phyloP scores from a whole-genome alignment of 2,113 vertebrate species.

The Ophiodon elongatus region DNA sequence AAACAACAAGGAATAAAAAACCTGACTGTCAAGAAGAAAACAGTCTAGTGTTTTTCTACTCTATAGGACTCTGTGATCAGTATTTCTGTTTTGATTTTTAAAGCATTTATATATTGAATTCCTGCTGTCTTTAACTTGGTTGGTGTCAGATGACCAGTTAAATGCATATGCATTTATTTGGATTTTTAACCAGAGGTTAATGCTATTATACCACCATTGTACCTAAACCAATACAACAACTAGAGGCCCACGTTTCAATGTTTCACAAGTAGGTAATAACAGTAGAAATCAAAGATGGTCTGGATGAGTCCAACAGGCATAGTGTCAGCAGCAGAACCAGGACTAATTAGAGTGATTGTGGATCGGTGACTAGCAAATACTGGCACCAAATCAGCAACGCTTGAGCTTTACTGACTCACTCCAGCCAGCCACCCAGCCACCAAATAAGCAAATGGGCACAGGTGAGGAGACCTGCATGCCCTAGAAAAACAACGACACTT shows the following conservation, averaged over 20 bases:
- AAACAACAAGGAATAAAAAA: slow-evolving; percentile 22
- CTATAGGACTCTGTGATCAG: slow-evolving; percentile 10
- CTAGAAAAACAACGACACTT: neutral
- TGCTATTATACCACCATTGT: slow-evolving; percentile 31
- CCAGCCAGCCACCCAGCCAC: neutral
- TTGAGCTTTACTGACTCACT: neutral
- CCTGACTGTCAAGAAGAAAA: slow-evolving; percentile 14
- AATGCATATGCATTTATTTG: slow-evolving; percentile 37
- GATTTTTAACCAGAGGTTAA: slow-evolving; percentile 36
- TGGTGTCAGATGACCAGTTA: slow-evolving; percentile 17
- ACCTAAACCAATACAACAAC: slow-evolving; percentile 62
- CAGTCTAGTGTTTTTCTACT: slow-evolving; percentile 6
- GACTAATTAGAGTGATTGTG: slow-evolving; percentile 24
- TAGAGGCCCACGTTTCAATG: slow-evolving; percentile 39
- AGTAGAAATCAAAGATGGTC: slow-evolving; percentile 22
- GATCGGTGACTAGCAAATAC: slow-evolving; percentile 4
- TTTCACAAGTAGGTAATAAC: slow-evolving; percentile 37
- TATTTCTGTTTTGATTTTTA: neutral
- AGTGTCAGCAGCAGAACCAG: slow-evolving; percentile 11
- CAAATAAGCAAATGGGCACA: neutral
- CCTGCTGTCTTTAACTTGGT: slow-evolving; percentile 26
- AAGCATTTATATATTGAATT: slow-evolving; percentile 26
- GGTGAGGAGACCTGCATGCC: neutral
- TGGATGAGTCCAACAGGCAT: slow-evolving; percentile 37
- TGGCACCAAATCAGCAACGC: neutral